These are phyloP conservation scores for Alethe castanea DNA, from an alignment of 2,113 vertebrate genomes.

Conservation along the genomic window DNA sequence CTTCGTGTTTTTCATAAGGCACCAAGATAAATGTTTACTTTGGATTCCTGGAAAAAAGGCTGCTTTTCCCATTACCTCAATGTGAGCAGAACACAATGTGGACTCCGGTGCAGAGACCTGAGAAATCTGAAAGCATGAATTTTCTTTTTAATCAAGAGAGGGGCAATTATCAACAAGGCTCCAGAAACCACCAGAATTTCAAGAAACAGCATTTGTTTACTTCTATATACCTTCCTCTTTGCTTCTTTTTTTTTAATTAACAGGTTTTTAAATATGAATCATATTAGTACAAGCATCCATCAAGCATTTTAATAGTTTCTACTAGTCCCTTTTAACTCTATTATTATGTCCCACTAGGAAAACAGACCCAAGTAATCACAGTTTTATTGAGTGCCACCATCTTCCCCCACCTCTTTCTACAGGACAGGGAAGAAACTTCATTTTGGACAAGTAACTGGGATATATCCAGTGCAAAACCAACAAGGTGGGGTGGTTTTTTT, in stretches of 20 bases:
- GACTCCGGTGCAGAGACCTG: neutral
- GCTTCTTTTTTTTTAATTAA: neutral
- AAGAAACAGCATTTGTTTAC: neutral
- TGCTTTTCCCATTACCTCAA: constrained; percentile 77
- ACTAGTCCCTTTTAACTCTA: neutral
- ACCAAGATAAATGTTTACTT: constrained; percentile 80
- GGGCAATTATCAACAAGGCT: neutral
- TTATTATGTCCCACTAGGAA: neutral
- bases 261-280: neutral
- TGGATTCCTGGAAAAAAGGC: constrained; percentile 56
- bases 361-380: constrained; percentile 10
- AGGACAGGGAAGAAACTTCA: constrained; percentile 31
- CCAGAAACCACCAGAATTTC: neutral
- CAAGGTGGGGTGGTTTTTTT: neutral
- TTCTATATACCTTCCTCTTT: neutral
- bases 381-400: constrained; percentile 1
- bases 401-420: neutral
- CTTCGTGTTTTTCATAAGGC: constrained; percentile 68
- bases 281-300: neutral
- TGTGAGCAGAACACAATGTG: neutral
- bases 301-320: neutral
- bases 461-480: neutral
- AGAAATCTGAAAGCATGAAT: neutral
- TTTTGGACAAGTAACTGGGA: constrained; percentile 14
- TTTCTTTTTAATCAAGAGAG: neutral